Percentiles rank a stretch among this genome's conserved stretches.
Conservation (phyloP, 2,797 vertebrate species). For the Coregonus ussuriensis region DNA sequence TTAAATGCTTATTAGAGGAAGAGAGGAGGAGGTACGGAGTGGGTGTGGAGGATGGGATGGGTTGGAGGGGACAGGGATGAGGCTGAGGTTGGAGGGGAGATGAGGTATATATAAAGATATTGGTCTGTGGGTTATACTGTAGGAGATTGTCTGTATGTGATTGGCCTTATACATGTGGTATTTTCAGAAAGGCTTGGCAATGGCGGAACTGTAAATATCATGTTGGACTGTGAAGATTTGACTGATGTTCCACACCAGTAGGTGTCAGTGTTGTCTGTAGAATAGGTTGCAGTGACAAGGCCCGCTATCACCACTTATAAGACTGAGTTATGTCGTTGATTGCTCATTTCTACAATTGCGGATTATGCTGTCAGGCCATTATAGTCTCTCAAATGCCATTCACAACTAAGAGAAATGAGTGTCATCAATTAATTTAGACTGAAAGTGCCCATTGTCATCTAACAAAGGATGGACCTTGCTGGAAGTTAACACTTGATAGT, state of each 20-base stretch:
- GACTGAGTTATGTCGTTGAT: background rate
- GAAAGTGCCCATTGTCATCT: too few relatives aligned
- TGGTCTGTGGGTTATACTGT: background rate
- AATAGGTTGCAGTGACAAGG: background rate
- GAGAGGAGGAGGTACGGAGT: background rate
- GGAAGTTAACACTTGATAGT: too few relatives aligned
- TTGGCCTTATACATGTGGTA: background rate
- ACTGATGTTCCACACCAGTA: slow-evolving; percentile 53
- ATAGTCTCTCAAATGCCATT: too few relatives aligned
- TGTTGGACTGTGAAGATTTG: background rate
- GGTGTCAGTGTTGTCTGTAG: slow-evolving; percentile 65
- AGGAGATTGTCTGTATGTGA: background rate
- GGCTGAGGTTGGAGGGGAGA: background rate
- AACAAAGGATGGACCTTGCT: too few relatives aligned
- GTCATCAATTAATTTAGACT: too few relatives aligned
- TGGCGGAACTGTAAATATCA: too few relatives aligned
- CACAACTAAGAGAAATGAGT: too few relatives aligned
- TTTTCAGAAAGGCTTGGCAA: background rate
- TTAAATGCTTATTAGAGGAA: slow-evolving; percentile 71
- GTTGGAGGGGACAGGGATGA: background rate
- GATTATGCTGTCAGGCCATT: too few relatives aligned
- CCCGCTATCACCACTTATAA: background rate
- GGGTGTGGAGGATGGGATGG: background rate
- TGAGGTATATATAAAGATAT: background rate
- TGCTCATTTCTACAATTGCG: too few relatives aligned